Percentiles rank a stretch among this genome's conserved stretches.
These are phyloP conservation scores for Plebejus anna DNA, from an alignment of 2,888 invertebrate genomes.

Conservation along the genomic window DNA sequence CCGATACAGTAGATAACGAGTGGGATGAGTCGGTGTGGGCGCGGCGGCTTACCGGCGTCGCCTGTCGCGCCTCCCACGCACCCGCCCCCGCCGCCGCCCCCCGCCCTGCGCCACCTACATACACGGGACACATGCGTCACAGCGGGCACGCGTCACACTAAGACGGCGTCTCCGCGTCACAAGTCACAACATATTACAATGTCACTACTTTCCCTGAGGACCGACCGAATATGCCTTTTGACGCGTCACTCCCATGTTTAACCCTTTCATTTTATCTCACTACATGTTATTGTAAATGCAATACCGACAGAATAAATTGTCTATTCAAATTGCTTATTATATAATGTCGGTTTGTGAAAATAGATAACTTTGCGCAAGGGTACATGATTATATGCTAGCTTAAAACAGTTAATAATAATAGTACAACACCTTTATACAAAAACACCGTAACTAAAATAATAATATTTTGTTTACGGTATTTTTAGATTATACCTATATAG, in stretches of 20 bases:
- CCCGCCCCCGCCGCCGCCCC: constrained; percentile 64
- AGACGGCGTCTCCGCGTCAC: constrained; percentile 16
- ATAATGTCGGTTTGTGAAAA: not conserved
- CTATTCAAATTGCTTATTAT: not conserved
- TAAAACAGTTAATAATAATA: constrained; percentile 4
- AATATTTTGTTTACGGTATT: not conserved
- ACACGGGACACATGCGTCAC: constrained; percentile 54
- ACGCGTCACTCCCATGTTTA: constrained; percentile 1
- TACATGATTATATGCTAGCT: not conserved
- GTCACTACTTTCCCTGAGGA: not conserved
- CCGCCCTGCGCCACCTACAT: constrained; percentile 75
- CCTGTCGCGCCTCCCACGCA: constrained; percentile 69
- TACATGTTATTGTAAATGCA: not conserved
- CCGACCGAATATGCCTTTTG: constrained; percentile 6
- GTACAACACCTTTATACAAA: not conserved
- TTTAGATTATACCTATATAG: not conserved
- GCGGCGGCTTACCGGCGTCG: constrained; percentile 73
- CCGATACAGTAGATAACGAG: constrained; percentile 57
- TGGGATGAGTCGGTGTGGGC: constrained; percentile 61
- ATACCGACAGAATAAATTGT: not conserved
- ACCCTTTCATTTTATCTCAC: not conserved
- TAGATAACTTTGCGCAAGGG: not conserved
- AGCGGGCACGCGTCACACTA: constrained; percentile 19
- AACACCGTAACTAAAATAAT: not conserved
- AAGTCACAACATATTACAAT: not conserved